phyloP scores from a whole-genome alignment of 53 echinoderm and acorn worm species.

The Patiria pectinifera region DNA sequence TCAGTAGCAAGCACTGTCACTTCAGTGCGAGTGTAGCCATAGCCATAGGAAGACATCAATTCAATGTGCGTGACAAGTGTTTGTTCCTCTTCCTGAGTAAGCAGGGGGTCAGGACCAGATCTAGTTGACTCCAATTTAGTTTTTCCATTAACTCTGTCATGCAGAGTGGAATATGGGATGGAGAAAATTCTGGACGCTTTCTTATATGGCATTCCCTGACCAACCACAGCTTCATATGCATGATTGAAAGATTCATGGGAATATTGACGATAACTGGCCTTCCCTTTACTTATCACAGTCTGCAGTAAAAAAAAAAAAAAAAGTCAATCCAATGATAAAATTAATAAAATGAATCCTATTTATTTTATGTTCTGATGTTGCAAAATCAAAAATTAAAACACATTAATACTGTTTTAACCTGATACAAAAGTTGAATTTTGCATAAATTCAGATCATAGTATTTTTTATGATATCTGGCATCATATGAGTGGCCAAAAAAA shows the following conservation, averaged over 20 bases:
- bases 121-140: slow-evolving; percentile 24
- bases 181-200: slow-evolving; percentile 36
- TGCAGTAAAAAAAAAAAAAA: neutral
- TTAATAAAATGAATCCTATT: neutral
- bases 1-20: slow-evolving; percentile 41
- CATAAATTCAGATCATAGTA: neutral
- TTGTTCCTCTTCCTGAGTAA: slow-evolving; percentile 31
- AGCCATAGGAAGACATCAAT: slow-evolving; percentile 32
- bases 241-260: neutral
- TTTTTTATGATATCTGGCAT: neutral
- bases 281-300: slow-evolving; percentile 15
- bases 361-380: neutral
- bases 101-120: slow-evolving; percentile 31
- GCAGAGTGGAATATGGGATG: slow-evolving; percentile 30
- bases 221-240: slow-evolving; percentile 1
- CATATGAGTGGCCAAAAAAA: neutral
- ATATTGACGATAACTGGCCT: slow-evolving; percentile 3
- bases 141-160: slow-evolving; percentile 14
- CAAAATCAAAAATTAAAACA: neutral
- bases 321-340: neutral
- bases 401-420: neutral
- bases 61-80: slow-evolving; percentile 20
- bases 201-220: slow-evolving; percentile 5
- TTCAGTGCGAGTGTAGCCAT: slow-evolving; percentile 33
- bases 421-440: slow-evolving; percentile 15